Conservation (phyloP, 2,888 invertebrate species). For the Autographa pulchrina region DNA sequence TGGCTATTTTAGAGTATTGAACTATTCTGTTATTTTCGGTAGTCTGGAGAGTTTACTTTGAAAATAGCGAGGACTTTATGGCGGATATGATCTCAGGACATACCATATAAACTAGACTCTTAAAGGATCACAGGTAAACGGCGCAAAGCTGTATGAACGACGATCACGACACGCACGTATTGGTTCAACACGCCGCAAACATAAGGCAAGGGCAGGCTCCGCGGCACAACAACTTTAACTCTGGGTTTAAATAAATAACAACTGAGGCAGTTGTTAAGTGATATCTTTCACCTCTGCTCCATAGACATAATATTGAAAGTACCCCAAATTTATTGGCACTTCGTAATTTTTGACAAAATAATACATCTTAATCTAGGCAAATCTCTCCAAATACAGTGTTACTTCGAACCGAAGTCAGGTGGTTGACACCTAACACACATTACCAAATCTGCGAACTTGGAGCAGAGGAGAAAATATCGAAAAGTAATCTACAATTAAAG, state of each 20-base stretch:
- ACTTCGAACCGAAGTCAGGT: too few relatives aligned
- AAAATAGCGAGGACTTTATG: too few relatives aligned
- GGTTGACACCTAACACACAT: too few relatives aligned
- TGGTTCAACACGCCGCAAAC: conserved; percentile 29
- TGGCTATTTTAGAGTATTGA: too few relatives aligned
- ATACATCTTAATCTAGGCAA: too few relatives aligned
- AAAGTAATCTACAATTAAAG: neutral
- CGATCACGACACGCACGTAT: conserved; percentile 31
- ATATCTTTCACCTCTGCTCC: neutral
- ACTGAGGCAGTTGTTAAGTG: neutral
- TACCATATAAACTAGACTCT: neutral
- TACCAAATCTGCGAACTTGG: neutral
- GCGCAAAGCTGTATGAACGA: conserved; percentile 17
- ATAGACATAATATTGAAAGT: neutral
- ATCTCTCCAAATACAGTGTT: too few relatives aligned
- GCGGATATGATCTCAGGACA: too few relatives aligned
- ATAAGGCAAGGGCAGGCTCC: conserved; percentile 43
- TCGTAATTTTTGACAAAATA: too few relatives aligned
- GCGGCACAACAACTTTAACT: conserved; percentile 15
- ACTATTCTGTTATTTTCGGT: too few relatives aligned
- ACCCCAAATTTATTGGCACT: neutral
- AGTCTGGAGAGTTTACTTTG: too few relatives aligned
- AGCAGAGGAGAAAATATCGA: neutral
- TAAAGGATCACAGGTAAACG: conserved; percentile 36
- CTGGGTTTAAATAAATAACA: neutral